Percentiles rank a stretch among this genome's conserved stretches.
phyloP scores from a whole-genome alignment of 64 coral and sea anemone genomes.

The Pachyseris speciosa region DNA sequence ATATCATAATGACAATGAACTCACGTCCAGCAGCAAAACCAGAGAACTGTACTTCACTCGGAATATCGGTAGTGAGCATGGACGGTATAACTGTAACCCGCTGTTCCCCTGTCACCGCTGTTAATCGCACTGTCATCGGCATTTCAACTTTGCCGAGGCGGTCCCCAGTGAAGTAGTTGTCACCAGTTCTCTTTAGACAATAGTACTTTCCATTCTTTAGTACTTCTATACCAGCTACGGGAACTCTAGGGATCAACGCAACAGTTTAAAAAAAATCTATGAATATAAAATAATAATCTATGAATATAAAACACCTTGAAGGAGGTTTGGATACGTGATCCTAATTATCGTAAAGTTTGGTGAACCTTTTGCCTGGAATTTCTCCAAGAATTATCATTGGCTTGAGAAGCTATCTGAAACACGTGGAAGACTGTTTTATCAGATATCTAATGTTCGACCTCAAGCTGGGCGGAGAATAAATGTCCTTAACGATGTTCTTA shows the following conservation, averaged over 20 bases:
- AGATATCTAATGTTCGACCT: too few species aligned
- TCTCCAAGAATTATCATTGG: too few species aligned
- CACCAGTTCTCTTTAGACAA: conserved; percentile 69
- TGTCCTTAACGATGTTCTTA: too few species aligned
- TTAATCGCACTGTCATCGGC: conserved; percentile 77
- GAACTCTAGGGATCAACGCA: conserved; percentile 43
- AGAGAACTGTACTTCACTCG: conserved; percentile 67
- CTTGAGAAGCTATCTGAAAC: too few species aligned
- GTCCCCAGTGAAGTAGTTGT: conserved; percentile 70
- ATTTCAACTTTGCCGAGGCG: conserved; percentile 64
- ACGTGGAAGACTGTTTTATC: too few species aligned
- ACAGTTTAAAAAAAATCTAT: background rate
- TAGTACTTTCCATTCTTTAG: conserved; percentile 72
- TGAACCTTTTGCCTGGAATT: too few species aligned
- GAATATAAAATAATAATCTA: too few species aligned
- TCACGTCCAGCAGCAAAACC: conserved; percentile 64
- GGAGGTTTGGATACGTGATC: too few species aligned
- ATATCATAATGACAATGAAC: too few species aligned
- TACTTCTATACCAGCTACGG: conserved; percentile 81
- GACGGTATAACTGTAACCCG: conserved; percentile 31
- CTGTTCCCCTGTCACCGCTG: conserved; percentile 74
- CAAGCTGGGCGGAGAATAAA: too few species aligned
- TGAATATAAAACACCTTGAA: too few species aligned
- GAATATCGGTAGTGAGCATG: conserved; percentile 32
- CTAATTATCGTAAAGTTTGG: too few species aligned